phyloP scores from a whole-genome alignment of 2,888 invertebrate genomes.

The Dasypolia templi region DNA sequence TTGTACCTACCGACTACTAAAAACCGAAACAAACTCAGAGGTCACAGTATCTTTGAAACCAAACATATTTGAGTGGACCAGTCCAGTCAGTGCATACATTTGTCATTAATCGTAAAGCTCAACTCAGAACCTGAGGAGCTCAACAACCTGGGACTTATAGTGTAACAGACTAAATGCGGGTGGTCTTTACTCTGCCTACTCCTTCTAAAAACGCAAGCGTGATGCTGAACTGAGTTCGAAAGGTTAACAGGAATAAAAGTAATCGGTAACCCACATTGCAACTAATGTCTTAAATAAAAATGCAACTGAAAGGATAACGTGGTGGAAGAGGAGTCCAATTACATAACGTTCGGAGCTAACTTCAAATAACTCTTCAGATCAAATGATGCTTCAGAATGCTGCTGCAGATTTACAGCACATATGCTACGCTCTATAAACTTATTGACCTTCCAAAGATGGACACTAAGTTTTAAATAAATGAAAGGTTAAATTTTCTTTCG shows the following conservation, averaged over 20 bases:
- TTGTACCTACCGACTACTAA: neutral
- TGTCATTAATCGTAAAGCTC: no score
- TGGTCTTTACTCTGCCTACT: neutral
- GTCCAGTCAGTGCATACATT: no score
- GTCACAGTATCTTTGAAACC: no score
- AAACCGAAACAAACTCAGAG: no score
- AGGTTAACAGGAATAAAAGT: neutral
- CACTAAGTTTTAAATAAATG: no score
- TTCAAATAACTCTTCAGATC: neutral
- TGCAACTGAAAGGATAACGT: slow-evolving; percentile 1
- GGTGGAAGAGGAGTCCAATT: neutral
- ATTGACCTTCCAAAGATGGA: no score
- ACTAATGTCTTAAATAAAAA: neutral
- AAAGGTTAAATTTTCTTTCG: no score
- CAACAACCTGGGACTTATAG: no score
- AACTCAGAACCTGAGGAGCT: no score
- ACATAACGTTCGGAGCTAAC: neutral
- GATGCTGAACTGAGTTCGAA: neutral
- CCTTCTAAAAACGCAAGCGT: neutral
- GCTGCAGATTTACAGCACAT: neutral
- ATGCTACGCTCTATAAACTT: no score
- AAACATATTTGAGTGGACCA: no score
- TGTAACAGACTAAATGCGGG: no score
- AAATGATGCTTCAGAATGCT: neutral
- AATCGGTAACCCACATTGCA: neutral